Evolutionary conservation across 2,797 vertebrate species (phyloP), one percentile per base, ranked within the genome.

Genomic region (Lepilemur ruficaudatus): DNA sequence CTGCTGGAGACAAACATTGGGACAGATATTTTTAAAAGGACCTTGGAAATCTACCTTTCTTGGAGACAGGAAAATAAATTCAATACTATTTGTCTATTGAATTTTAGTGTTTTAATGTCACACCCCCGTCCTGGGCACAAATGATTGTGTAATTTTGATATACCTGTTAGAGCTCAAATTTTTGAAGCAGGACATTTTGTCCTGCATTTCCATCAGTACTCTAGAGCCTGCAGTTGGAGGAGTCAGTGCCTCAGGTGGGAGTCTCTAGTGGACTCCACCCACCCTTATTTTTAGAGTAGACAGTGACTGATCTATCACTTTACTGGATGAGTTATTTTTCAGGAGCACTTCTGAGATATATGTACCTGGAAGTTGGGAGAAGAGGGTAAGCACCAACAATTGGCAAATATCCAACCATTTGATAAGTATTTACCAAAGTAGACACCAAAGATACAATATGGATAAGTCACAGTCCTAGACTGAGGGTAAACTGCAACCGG

Each of bases 51-150:
- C 48, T 89, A 25, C 30, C 57, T 85, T 94, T 46, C 46, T 80
- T 63, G 20, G 84, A 87, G 90, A 88, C 15, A 91, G 38, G 28
- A 81, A 94, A 88, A 85, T 20, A 84, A 95, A 89, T 79, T 91
- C 30, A 57, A 41, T 88, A 17, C 91, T 80, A 43, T 59, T 96
- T 84, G 43, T 96, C 67, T 38, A 75, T 15, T 83, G 23, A 87
- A 69, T 89, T 69, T 52, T 93, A 46, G 43, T 90, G 7, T 55
- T 87, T 75, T 80, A 86, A 61, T 86, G 61, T 79, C 12, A 32
- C 3, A 52, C 10, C 13, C 2, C 10, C 4, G n/a, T 48, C 48
- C 46, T 81, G 72, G 65, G 73, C 46, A 92, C 76, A 73, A 48
- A 75, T 72, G 59, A 69, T 50, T 79, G 18, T 88, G 5, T 55